Conservation (phyloP, 2,797 vertebrate genomes). For the Peromyscus attwateri region DNA sequence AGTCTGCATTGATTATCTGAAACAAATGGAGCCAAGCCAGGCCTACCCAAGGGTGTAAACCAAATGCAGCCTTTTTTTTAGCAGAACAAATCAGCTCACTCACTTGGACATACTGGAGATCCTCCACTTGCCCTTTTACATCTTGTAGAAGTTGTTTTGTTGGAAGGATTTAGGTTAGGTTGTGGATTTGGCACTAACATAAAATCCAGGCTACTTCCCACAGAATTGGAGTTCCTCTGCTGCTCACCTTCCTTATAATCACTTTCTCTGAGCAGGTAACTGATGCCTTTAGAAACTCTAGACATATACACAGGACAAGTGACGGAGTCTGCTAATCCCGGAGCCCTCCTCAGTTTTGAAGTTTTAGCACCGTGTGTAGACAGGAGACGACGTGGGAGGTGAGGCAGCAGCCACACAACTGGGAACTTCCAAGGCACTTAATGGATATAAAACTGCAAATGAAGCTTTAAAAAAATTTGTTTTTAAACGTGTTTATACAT, state of each 20-base stretch:
- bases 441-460: slow-evolving; percentile 89
- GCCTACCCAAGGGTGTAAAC: neutral
- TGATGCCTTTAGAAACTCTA: slow-evolving; percentile 53
- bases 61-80: neutral
- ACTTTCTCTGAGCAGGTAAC: slow-evolving; percentile 35
- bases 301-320: slow-evolving; percentile 65
- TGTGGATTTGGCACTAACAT: slow-evolving; percentile 68
- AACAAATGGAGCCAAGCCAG: neutral
- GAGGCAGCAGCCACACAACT: slow-evolving; percentile 83
- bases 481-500: slow-evolving; percentile 81
- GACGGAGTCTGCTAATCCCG: slow-evolving; percentile 68
- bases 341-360: slow-evolving; percentile 85
- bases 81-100: neutral
- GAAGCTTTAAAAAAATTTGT: slow-evolving; percentile 85
- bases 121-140: neutral
- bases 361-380: slow-evolving; percentile 89
- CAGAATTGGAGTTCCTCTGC: slow-evolving; percentile 30
- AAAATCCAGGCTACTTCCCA: slow-evolving; percentile 19
- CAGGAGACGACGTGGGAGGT: slow-evolving; percentile 83
- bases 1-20: neutral
- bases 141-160: slow-evolving; percentile 34
- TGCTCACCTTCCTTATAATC: slow-evolving; percentile 59
- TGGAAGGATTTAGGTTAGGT: slow-evolving; percentile 24
- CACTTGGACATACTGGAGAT: neutral
- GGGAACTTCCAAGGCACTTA: slow-evolving; percentile 90